Evolutionary conservation across 2,888 invertebrate genomes (phyloP), one percentile per base, ranked within the genome.

Genomic region (Cheiracanthium punctorium): DNA sequence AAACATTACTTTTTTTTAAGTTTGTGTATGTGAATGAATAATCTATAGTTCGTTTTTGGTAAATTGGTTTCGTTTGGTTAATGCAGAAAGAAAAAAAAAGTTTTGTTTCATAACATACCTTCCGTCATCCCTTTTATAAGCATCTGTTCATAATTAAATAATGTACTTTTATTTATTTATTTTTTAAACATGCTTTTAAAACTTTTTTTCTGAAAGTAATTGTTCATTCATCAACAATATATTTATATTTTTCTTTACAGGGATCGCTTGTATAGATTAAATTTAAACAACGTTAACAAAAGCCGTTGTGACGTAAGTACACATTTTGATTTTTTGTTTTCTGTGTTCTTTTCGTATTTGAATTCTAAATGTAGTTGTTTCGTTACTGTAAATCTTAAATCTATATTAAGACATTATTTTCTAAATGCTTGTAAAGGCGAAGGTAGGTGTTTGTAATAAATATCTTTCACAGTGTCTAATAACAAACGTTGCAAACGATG

Each of bases 231-330:
- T 30, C 32, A 67, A n/a, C n/a, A n/a, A n/a, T n/a, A 69, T 75
- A 32, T 74, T 75, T 70, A 52, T 82, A n/a, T 48, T 33, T 71
- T 64, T 52, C n/a, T 74, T 73, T 76, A 14, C 70, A 86, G 85
- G 85, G 85, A 86, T 58, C 85, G 85, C 20, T 48, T 86, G 28
- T 86, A 86, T 65, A 70, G 72, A 64, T 48, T 86, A 74, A 80
- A 80, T 76, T 75, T 86, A 69, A 86, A 86, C 67, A 86, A 86
- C 52, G 85, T 86, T 24, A 86, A 86, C 71, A 86, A 86, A 75
- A 86, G 85, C 32, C 85, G 85, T 8, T 86, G 85, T 65, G 85
- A 86, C 71, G 85, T 86, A 71, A 86, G 85, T 86, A 76, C 28
- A 69, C 29, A 24, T 65, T 28, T 52, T 24, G 12, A 12, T 20